These are phyloP conservation scores for Austrolebias charrua DNA, from an alignment of 2,797 vertebrate genomes.

Conservation along the genomic window DNA sequence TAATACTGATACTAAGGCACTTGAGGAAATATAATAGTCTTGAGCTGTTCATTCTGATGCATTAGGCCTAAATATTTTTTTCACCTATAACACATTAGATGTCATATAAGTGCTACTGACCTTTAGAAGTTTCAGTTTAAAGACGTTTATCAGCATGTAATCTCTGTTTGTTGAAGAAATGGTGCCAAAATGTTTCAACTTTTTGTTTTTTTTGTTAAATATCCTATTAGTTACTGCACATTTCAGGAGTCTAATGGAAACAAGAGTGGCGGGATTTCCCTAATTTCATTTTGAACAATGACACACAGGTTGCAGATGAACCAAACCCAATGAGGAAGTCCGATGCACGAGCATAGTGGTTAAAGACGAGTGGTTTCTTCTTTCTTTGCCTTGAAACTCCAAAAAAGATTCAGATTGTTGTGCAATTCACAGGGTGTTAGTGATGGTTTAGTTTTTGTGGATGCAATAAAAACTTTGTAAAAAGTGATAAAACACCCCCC, in stretches of 20 bases:
- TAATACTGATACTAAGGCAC: conserved; percentile 49
- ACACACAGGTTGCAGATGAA: background rate
- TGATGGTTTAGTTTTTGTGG: background rate
- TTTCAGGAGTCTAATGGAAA: background rate
- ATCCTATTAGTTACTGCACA: background rate
- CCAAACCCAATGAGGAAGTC: conserved; percentile 2
- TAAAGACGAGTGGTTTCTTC: conserved; percentile 16
- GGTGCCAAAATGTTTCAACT: too few species aligned
- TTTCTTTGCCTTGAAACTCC: conserved; percentile 5
- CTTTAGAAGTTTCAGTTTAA: background rate
- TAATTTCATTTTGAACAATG: background rate
- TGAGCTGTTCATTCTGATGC: background rate
- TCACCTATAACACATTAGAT: background rate
- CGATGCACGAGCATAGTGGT: background rate
- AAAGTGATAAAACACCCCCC: background rate
- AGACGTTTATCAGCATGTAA: background rate
- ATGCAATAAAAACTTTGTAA: background rate
- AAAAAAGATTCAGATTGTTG: background rate
- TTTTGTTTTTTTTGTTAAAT: too few species aligned
- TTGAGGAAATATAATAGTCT: too few species aligned
- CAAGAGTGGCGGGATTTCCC: background rate
- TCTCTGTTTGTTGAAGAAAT: too few species aligned
- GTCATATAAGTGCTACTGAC: background rate
- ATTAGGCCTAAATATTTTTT: background rate
- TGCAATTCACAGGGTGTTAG: background rate